Percentiles rank a stretch among this genome's conserved stretches.
Evolutionary conservation across 1,140 invertebrate species (phyloP).

Genomic region (fruit fly (Drosophila melanogaster)): Release_6_plus_ISO1_MT NT_033779.5:18834501-18835000

Average conservation of each 20-base stretch:
- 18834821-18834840: constrained; percentile 24
- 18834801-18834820: constrained; percentile 69
- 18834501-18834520: constrained; percentile 61
- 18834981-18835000: constrained; percentile 1
- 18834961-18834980: constrained; percentile 5
- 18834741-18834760: constrained; percentile 20
- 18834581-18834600: constrained; percentile 20
- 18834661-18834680: constrained; percentile 25
- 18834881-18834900: constrained; percentile 51
- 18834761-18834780: constrained; percentile 1
- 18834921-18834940: constrained; percentile 7
- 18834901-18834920: constrained; percentile 67
- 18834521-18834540: constrained; percentile 57
- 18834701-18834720: constrained; percentile 68
- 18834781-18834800: constrained; percentile 44
- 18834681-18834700: constrained; percentile 56
- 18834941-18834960: neutral
- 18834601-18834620: constrained; percentile 84
- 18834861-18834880: constrained; percentile 54
- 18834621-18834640: constrained; percentile 76
- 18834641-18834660: constrained; percentile 12
- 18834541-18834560: constrained; percentile 52
- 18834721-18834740: constrained; percentile 74
- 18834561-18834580: constrained; percentile 24
- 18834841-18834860: constrained; percentile 67